These are phyloP conservation scores for Rafetus swinhoei DNA, from an alignment of 2,113 vertebrate genomes.

Conservation along the genomic window DNA sequence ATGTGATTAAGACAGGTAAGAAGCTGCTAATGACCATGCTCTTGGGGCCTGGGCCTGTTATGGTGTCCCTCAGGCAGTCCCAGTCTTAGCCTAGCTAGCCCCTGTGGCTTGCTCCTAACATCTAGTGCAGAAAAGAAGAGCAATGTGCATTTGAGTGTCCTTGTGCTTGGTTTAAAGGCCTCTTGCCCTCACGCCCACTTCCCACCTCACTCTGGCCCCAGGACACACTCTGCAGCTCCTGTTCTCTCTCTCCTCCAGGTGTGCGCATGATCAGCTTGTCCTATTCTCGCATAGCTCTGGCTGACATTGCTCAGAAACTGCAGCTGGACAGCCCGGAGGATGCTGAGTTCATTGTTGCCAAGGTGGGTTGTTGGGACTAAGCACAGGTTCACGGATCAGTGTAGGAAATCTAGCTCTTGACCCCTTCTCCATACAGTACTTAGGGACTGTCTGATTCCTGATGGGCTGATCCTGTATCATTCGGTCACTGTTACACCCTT, in stretches of 20 bases:
- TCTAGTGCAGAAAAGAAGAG: background rate
- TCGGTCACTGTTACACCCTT: background rate
- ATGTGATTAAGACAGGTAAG: conserved; percentile 98
- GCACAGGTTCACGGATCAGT: background rate
- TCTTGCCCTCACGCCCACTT: background rate
- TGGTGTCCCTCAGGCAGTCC: no score
- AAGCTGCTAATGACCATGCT: rapidly evolving
- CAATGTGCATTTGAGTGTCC: background rate
- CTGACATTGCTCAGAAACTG: conserved; percentile 95
- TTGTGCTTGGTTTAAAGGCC: background rate
- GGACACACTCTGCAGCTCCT: background rate
- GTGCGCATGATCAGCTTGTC: conserved; percentile 99
- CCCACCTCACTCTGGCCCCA: background rate
- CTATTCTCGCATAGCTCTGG: conserved; percentile 95
- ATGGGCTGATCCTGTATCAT: background rate
- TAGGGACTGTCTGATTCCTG: background rate
- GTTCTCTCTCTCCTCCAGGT: conserved; percentile 73
- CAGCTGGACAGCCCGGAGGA: conserved; percentile 98
- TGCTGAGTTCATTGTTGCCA: conserved; percentile 97
- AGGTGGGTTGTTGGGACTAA: conserved; percentile 77
- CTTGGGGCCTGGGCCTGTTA: background rate
- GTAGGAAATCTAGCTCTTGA: background rate
- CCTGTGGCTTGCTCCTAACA: background rate
- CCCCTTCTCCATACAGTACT: background rate
- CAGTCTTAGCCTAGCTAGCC: background rate